Percentiles rank a stretch among this genome's conserved stretches.
Conservation (phyloP, 2,113 vertebrate species). For the Brevimyrus niger region DNA sequence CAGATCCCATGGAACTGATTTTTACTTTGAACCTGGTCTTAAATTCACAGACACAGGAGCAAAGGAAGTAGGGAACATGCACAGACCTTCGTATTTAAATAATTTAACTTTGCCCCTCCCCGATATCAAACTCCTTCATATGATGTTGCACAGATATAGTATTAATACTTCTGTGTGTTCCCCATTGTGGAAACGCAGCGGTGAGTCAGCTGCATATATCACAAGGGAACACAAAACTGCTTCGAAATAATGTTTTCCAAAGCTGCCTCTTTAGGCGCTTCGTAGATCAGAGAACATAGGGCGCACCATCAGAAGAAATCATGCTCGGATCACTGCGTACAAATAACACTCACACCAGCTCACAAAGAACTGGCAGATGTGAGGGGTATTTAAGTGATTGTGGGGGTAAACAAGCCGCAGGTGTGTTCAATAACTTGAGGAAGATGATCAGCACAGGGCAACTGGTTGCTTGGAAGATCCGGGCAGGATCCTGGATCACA, state of each 20-base stretch:
- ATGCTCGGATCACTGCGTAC: neutral
- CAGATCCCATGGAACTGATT: neutral
- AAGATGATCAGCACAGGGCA: neutral
- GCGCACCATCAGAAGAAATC: too few species aligned
- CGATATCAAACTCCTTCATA: neutral
- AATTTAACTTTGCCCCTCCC: neutral
- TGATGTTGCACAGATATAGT: too few species aligned
- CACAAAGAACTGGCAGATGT: neutral
- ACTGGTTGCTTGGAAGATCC: neutral
- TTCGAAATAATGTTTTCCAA: neutral
- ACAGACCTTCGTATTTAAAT: too few species aligned
- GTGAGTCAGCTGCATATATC: too few species aligned
- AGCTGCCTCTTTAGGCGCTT: neutral
- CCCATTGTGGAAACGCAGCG: too few species aligned
- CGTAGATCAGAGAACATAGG: neutral
- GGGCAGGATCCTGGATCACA: neutral
- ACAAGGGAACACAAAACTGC: neutral
- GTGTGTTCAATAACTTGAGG: neutral
- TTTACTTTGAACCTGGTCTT: too few species aligned
- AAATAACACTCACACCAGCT: neutral
- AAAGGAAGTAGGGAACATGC: too few species aligned
- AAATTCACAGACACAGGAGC: too few species aligned
- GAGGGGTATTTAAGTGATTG: neutral
- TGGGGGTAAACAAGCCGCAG: neutral
- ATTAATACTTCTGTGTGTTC: neutral